Evolutionary conservation across 2,113 vertebrate species (phyloP).

Genomic region (Odobenus rosmarus): DNA sequence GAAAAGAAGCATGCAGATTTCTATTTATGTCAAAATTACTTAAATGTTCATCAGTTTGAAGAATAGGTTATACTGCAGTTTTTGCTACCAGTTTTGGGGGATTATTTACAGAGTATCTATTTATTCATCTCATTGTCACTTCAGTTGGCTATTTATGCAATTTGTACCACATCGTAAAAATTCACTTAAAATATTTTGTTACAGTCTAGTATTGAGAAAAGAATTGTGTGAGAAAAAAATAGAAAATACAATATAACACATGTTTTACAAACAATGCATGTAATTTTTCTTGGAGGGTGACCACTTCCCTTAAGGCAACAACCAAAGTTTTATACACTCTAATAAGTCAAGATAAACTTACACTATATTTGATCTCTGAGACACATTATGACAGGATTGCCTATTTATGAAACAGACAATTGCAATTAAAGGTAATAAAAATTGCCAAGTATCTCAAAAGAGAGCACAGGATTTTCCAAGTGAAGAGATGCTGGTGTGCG

Average conservation of each 20-base stretch:
- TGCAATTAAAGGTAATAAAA: not conserved
- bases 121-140: not conserved
- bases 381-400: not conserved
- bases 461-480: not conserved
- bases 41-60: not conserved
- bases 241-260: not conserved
- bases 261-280: not conserved
- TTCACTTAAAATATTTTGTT: not conserved
- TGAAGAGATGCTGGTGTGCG: not conserved
- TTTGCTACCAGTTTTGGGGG: not conserved
- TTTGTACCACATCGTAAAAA: not conserved
- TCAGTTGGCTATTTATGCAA: not conserved
- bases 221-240: not conserved
- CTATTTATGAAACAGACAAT: not conserved
- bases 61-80: not conserved
- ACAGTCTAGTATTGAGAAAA: not conserved
- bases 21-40: not conserved
- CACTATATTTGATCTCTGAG: not conserved
- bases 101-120: not conserved
- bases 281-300: not conserved
- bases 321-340: not conserved
- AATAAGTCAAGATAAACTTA: not conserved
- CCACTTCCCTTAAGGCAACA: not conserved
- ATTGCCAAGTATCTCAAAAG: not conserved
- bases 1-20: not conserved